Evolutionary conservation across 2,113 vertebrate genomes (phyloP).

Genomic region (Phalacrocorax brasilianus): DNA sequence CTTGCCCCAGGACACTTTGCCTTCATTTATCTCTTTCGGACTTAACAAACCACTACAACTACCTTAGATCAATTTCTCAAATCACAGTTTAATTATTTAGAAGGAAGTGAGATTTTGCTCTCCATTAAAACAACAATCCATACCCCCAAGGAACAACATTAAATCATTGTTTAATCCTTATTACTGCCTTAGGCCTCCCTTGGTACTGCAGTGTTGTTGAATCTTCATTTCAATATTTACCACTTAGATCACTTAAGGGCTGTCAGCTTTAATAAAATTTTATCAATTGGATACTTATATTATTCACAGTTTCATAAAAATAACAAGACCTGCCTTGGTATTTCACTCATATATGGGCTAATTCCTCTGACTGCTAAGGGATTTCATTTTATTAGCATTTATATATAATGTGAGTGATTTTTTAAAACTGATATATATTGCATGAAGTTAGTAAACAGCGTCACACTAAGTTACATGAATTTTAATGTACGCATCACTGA

Average conservation of each 20-base stretch:
- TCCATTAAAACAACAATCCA: slow-evolving; percentile 63
- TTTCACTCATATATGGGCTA: slow-evolving; percentile 73
- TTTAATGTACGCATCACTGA: not conserved
- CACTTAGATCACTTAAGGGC: slow-evolving; percentile 88
- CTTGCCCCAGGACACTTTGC: slow-evolving; percentile 62
- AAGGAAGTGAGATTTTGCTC: slow-evolving; percentile 68
- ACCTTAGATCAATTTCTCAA: slow-evolving; percentile 73
- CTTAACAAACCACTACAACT: slow-evolving; percentile 81
- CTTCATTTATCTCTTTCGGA: slow-evolving; percentile 76
- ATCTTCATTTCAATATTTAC: slow-evolving; percentile 88
- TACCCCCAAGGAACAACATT: slow-evolving; percentile 67
- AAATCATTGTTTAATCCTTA: slow-evolving; percentile 82
- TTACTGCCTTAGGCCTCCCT: slow-evolving; percentile 72
- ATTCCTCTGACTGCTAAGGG: slow-evolving; percentile 76
- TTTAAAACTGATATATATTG: slow-evolving; percentile 8
- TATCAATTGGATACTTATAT: slow-evolving; percentile 87
- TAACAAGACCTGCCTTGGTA: slow-evolving; percentile 74
- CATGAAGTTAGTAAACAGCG: slow-evolving; percentile 6
- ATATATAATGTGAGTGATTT: slow-evolving; percentile 49
- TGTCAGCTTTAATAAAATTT: slow-evolving; percentile 87
- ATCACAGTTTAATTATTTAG: slow-evolving; percentile 84
- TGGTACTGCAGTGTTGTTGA: slow-evolving; percentile 66
- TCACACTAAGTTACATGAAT: not conserved
- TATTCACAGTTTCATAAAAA: slow-evolving; percentile 84
- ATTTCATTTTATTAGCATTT: slow-evolving; percentile 77